Conservation (phyloP, 2,888 invertebrate species). For the Dexiosoma caninum region DNA sequence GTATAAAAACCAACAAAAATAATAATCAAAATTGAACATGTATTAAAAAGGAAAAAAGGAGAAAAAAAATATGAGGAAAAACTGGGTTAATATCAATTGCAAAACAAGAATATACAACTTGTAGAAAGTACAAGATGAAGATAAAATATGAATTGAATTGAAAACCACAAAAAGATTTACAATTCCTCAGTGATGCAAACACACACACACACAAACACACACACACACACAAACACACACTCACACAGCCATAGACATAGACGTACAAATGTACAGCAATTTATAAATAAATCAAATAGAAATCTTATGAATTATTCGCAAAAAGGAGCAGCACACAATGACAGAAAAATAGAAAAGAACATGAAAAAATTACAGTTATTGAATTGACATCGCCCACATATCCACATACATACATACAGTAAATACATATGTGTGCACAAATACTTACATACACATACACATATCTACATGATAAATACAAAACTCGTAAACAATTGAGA, state of each 20-base stretch:
- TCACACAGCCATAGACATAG: neutral
- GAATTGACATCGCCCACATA: slow-evolving; percentile 49
- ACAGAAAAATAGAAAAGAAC: neutral
- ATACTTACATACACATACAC: neutral
- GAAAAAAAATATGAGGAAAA: slow-evolving; percentile 7
- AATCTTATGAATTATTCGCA: slow-evolving; percentile 32
- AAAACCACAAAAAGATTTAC: slow-evolving; percentile 44
- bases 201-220: neutral
- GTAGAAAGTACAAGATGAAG: slow-evolving; percentile 16
- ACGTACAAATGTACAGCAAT: neutral
- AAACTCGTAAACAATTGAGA: neutral
- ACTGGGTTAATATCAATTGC: slow-evolving; percentile 26
- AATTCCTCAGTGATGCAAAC: neutral
- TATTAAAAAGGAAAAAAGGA: neutral
- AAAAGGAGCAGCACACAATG: neutral
- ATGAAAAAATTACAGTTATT: slow-evolving; percentile 28
- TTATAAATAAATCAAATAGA: slow-evolving; percentile 31
- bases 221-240: neutral
- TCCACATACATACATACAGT: neutral
- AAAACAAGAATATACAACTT: neutral
- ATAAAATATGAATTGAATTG: slow-evolving; percentile 31
- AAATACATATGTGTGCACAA: neutral
- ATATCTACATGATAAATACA: neutral
- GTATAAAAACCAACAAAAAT: slow-evolving; percentile 5
- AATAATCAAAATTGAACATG: slow-evolving; percentile 42